These are phyloP conservation scores for Cyrtorhinus lividipennis DNA, from an alignment of 1,140 invertebrate genomes.

Conservation along the genomic window DNA sequence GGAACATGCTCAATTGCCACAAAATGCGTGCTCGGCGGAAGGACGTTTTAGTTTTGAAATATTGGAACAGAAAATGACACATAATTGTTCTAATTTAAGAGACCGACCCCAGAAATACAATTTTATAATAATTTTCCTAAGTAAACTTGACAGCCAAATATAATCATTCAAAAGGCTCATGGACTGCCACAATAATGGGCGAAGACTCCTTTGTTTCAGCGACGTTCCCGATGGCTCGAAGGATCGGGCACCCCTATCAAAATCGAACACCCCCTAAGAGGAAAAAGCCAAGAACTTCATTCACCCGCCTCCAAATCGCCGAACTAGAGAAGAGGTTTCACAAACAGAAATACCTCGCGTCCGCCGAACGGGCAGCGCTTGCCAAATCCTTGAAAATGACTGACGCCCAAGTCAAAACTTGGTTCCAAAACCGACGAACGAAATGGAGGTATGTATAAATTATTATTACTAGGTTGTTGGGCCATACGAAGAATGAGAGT, in stretches of 20 bases:
- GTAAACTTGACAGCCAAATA: too few relatives aligned
- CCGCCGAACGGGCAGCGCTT: constrained; percentile 82
- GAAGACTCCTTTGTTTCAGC: constrained; percentile 36
- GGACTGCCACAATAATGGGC: neutral
- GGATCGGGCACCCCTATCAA: constrained; percentile 97
- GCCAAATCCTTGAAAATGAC: constrained; percentile 97
- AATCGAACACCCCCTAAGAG: constrained; percentile 94
- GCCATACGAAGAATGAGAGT: too few relatives aligned
- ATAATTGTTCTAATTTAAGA: too few relatives aligned
- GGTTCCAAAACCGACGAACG: constrained; percentile 94
- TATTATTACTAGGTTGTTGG: too few relatives aligned
- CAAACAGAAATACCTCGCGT: constrained; percentile 97
- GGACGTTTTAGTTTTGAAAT: too few relatives aligned
- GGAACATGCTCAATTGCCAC: too few relatives aligned
- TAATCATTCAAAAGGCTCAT: too few relatives aligned
- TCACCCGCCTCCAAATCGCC: constrained; percentile 74
- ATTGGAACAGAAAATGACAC: too few relatives aligned
- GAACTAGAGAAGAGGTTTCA: constrained; percentile 96
- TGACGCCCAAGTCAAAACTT: constrained; percentile 96
- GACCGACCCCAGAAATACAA: too few relatives aligned
- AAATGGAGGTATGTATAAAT: constrained; percentile 99
- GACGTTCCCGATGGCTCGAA: constrained; percentile 68
- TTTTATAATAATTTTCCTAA: too few relatives aligned
- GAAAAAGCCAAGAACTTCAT: constrained; percentile 95
- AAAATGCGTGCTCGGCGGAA: too few relatives aligned